Percentiles rank a stretch among this genome's conserved stretches.
phyloP scores from a whole-genome alignment of 2,113 vertebrate species.

The Tachysurus fulvidraco region DNA sequence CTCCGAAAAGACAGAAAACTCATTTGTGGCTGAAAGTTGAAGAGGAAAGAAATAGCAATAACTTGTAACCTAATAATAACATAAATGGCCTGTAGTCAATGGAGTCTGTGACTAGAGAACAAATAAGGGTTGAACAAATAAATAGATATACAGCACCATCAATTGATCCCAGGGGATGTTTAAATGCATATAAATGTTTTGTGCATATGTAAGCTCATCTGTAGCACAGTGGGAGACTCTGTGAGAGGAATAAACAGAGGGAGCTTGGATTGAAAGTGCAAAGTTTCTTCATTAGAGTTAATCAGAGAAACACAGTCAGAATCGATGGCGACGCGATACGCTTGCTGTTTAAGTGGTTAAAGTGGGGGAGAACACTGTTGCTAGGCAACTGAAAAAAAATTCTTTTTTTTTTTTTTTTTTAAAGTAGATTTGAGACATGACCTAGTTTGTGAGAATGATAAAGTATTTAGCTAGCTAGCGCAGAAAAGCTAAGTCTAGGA shows the following conservation, averaged over 20 bases:
- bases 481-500: not conserved
- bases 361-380: not conserved
- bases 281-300: slow-evolving; percentile 28
- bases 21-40: slow-evolving; percentile 6
- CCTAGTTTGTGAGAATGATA: not conserved
- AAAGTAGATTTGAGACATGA: not conserved
- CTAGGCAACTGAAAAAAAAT: not conserved
- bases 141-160: not conserved
- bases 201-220: slow-evolving; percentile 62
- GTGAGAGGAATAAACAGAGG: slow-evolving; percentile 19
- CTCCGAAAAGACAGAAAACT: not conserved
- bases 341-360: not conserved
- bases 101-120: not conserved
- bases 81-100: slow-evolving; percentile 3
- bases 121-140: slow-evolving; percentile 21
- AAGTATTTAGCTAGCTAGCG: not conserved
- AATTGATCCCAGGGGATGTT: slow-evolving; percentile 29
- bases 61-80: slow-evolving; percentile 23
- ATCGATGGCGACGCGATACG: not conserved
- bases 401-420: not conserved
- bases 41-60: not conserved
- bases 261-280: slow-evolving; percentile 13
- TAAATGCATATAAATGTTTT: slow-evolving; percentile 46
- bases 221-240: slow-evolving; percentile 54
- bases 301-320: slow-evolving; percentile 17